These are phyloP conservation scores for Lethenteron reissneri DNA, from an alignment of 2,113 vertebrate species.

Conservation along the genomic window DNA sequence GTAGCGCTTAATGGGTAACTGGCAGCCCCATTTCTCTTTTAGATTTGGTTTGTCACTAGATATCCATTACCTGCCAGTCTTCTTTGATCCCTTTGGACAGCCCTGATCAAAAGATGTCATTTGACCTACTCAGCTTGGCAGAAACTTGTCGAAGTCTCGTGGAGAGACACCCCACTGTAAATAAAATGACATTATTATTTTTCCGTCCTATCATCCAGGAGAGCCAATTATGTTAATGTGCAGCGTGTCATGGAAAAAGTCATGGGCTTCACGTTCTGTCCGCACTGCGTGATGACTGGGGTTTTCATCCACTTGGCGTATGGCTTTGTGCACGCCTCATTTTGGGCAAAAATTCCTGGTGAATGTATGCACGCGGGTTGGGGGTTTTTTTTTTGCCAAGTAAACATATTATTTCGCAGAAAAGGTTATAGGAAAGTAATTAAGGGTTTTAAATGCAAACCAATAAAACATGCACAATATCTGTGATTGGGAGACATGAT, in stretches of 20 bases:
- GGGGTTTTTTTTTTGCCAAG: no score
- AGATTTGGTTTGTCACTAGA: constrained; percentile 99
- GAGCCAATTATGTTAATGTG: constrained; percentile 99
- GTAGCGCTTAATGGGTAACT: constrained; percentile 90
- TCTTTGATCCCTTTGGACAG: constrained; percentile 99
- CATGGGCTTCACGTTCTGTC: no score
- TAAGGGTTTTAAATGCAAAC: not conserved
- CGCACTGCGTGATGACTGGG: no score
- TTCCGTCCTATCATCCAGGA: constrained; percentile 99
- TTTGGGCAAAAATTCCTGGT: constrained; percentile 16
- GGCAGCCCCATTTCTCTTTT: constrained; percentile 98
- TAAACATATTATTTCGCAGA: not conserved
- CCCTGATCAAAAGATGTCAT: constrained; percentile 99
- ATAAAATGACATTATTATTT: constrained; percentile 99
- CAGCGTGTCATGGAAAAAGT: constrained; percentile 87
- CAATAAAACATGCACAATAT: constrained; percentile 4
- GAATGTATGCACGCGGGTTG: constrained; percentile 17
- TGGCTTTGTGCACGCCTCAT: constrained; percentile 9
- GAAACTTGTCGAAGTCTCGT: constrained; percentile 76
- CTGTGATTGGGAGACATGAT: not conserved
- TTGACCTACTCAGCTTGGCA: constrained; percentile 90
- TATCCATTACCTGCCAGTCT: constrained; percentile 99
- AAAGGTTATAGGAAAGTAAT: constrained; percentile 5
- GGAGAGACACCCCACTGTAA: constrained; percentile 92
- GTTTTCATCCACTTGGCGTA: no score